These are phyloP conservation scores for Chondrilla cf. caribensis DNA, from an alignment of 37 sponge, comb jelly and placozoan genomes.

Conservation along the genomic window DNA sequence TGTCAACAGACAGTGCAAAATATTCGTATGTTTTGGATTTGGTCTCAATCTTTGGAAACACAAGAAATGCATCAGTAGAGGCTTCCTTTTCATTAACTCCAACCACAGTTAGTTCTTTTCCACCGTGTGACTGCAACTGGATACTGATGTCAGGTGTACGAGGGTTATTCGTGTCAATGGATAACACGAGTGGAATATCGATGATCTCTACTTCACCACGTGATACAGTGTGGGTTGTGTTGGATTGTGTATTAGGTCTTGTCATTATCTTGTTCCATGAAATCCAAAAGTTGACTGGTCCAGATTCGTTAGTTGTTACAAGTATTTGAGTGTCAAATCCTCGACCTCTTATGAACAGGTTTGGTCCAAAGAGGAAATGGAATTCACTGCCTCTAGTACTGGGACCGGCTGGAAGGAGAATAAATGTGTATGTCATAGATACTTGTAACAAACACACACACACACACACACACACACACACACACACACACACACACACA, in stretches of 20 bases:
- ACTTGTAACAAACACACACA: too few species aligned
- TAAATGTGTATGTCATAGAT: not conserved
- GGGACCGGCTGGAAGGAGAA: not conserved
- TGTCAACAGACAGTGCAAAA: not conserved
- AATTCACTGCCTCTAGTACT: not conserved
- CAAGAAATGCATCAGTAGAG: conserved; percentile 43
- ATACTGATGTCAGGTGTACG: not conserved
- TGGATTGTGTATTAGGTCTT: not conserved
- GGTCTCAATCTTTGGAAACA: conserved; percentile 24
- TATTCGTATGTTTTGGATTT: conserved; percentile 16
- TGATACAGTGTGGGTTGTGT: not conserved
- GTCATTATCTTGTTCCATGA: not conserved
- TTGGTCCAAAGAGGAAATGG: not conserved
- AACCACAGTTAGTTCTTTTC: conserved; percentile 11
- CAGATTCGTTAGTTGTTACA: conserved; percentile 19
- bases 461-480: too few species aligned
- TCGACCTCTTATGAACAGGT: not conserved
- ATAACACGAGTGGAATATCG: not conserved
- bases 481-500: too few species aligned
- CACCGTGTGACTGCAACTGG: not conserved
- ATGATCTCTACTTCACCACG: not conserved
- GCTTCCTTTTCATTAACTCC: conserved; percentile 34
- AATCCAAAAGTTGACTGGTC: not conserved
- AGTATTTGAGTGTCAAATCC: not conserved
- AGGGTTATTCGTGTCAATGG: not conserved